Conservation (phyloP, 2,797 vertebrate species). For the Tokudaia muenninki region DNA sequence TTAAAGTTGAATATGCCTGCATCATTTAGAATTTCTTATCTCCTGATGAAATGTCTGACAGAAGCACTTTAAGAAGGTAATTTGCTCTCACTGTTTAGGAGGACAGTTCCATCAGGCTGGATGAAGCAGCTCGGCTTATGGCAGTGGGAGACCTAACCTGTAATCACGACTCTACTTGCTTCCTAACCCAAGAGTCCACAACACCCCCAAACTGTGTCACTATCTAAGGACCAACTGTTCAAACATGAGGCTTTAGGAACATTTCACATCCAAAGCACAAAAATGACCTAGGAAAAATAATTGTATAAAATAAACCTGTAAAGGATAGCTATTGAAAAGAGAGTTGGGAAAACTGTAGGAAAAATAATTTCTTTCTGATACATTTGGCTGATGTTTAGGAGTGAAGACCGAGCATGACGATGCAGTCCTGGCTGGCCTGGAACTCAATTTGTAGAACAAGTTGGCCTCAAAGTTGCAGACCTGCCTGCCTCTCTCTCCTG, state of each 20-base stretch:
- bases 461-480: not conserved
- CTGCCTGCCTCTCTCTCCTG: not conserved
- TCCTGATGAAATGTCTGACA: not conserved
- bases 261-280: not conserved
- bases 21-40: not conserved
- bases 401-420: too few species aligned
- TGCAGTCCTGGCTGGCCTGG: not conserved
- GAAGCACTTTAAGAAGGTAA: not conserved
- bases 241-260: not conserved
- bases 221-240: not conserved
- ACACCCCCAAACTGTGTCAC: not conserved
- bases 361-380: not conserved
- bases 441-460: not conserved
- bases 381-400: not conserved
- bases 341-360: not conserved
- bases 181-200: not conserved
- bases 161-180: not conserved
- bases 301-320: not conserved
- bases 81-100: too few species aligned
- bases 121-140: not conserved
- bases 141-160: not conserved
- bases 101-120: not conserved
- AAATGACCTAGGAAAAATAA: not conserved
- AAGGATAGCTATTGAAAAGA: not conserved
- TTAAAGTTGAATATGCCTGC: not conserved